Conservation (phyloP, 2,888 invertebrate genomes). For the Megaustenia siamemsis region DNA sequence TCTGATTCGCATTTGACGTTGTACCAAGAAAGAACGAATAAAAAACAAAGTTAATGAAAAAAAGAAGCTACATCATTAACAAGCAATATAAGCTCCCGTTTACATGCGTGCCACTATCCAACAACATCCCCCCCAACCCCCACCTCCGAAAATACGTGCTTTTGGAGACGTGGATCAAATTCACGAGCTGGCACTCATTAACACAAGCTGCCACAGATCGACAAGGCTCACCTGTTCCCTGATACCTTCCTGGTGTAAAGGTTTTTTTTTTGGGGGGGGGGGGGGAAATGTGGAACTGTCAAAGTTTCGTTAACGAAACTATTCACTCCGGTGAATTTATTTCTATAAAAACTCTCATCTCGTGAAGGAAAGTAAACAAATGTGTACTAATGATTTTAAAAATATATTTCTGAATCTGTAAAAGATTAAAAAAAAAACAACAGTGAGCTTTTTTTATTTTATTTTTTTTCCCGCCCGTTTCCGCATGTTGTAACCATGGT, state of each 20-base stretch:
- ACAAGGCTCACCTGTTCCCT: constrained; percentile 7
- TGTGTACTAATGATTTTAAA: too few relatives aligned
- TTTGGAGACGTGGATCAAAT: neutral
- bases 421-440: neutral
- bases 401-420: neutral
- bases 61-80: too few relatives aligned
- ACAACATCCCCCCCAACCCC: neutral
- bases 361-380: constrained; percentile 19
- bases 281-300: neutral
- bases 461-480: neutral
- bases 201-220: neutral
- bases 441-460: too few relatives aligned
- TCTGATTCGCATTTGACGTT: too few relatives aligned
- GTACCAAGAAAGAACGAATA: too few relatives aligned
- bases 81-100: too few relatives aligned
- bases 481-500: neutral
- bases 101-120: too few relatives aligned
- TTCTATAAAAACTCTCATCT: neutral
- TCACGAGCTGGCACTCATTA: neutral
- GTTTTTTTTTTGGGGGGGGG: too few relatives aligned
- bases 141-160: neutral
- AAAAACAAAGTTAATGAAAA: too few relatives aligned
- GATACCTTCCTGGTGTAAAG: neutral
- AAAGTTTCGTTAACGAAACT: neutral
- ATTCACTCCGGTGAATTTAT: constrained; percentile 17